Percentiles rank a stretch among this genome's conserved stretches.
Conservation (phyloP, 2,113 vertebrate genomes). For the Diadophis punctatus region DNA sequence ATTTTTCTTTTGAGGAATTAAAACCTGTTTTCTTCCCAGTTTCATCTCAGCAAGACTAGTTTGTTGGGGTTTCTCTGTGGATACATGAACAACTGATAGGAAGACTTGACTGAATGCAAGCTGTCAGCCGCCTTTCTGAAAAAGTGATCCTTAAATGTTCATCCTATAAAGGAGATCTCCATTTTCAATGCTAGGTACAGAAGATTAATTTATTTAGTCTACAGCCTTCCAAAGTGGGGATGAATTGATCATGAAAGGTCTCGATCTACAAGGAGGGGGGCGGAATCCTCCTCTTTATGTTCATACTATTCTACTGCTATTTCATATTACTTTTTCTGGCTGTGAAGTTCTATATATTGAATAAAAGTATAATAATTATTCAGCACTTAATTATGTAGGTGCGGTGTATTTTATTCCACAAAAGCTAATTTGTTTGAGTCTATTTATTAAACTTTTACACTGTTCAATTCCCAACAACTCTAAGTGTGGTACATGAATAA, state of each 20-base stretch:
- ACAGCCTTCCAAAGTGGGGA: background rate
- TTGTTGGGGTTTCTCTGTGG: background rate
- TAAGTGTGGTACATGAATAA: background rate
- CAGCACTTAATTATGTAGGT: background rate
- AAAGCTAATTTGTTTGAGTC: conserved; percentile 1
- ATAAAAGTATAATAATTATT: conserved; percentile 2
- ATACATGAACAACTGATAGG: background rate
- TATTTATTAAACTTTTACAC: background rate
- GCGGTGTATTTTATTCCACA: background rate
- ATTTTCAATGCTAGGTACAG: background rate
- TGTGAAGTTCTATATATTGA: background rate
- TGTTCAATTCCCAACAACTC: background rate
- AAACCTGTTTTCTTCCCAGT: background rate
- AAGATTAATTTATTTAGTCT: background rate
- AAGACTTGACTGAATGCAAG: background rate
- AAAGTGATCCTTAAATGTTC: background rate
- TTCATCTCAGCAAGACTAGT: background rate
- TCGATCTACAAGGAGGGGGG: background rate
- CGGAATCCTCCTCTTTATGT: background rate
- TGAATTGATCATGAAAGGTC: background rate
- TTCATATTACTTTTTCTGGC: background rate
- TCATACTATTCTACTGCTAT: background rate
- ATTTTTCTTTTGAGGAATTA: background rate
- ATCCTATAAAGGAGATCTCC: background rate
- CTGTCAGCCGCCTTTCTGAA: background rate